Evolutionary conservation across 2,888 invertebrate genomes (phyloP), one percentile per base, ranked within the genome.

Genomic region (Hyposoter dolosus): DNA sequence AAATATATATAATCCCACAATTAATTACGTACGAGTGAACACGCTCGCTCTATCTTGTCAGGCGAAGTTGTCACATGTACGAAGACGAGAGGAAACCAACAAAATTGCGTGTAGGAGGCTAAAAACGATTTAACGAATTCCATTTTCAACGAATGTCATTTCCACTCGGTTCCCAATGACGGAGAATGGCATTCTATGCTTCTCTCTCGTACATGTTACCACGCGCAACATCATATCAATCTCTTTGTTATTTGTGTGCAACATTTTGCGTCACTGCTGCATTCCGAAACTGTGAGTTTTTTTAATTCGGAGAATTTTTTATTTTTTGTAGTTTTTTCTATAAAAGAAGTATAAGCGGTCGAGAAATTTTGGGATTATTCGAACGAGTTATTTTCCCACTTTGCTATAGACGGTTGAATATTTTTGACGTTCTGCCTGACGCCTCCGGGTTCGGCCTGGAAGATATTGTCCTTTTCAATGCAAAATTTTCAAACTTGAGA

Each of bases 61-160:
- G 60, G 45, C 60, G 79, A 79, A 56, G 23, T 56, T 69, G 53
- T 17, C 17, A 12, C 53, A 53, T 43, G 32, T 15, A 50, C 35
- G 68, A 15, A 56, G 43, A 53, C 15, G 28, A 66, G 66, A 66
- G 65, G 32, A 45, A 45, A 56, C 60, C 60, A 66, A 78, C 65
- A 66, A 78, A 83, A 83, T 83, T 83, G 78, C 65, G 78, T 32
- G 83, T 83, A 78, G 72, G 83, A 83, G 19, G 83, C 45, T 78
- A 40, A 23, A 72, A 72, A 72, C 65, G 72, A 74, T 83, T 65
- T 35, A 45, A 66, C 72, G 66, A 83, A 83, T 78, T 45, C 60
- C 69, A 60, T 71, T 79, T 68, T 35, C 32, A 77, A 53, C 45
- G 72, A 78, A 72, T 66, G 83, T 56, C 65, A 83, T 83, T 72